phyloP scores from a whole-genome alignment of 2,113 vertebrate genomes.

The Stegastes partitus region DNA sequence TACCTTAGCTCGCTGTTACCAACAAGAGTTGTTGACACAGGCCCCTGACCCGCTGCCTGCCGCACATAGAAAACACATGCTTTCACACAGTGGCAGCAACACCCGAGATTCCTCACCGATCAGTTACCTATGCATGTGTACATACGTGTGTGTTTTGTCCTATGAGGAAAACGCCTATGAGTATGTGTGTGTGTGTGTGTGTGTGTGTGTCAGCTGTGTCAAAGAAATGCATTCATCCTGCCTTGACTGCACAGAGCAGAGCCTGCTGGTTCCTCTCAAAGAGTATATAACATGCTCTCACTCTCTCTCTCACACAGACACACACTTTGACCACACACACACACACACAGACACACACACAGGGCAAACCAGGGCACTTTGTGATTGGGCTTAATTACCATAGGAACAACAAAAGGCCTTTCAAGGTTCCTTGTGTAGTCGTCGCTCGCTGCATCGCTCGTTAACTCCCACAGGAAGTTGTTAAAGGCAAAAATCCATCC shows the following conservation, averaged over 20 bases:
- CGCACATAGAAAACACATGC: conserved; percentile 68
- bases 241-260: conserved; percentile 29
- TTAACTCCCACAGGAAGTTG: conserved; percentile 77
- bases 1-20: conserved; percentile 54
- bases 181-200: conserved; percentile 12
- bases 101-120: conserved; percentile 64
- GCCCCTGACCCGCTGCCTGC: conserved; percentile 47
- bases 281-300: background rate
- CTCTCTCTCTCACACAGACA: background rate
- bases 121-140: conserved; percentile 31
- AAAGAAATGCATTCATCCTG: conserved; percentile 62
- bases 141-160: background rate
- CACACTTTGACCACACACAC: background rate
- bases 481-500: conserved; percentile 62
- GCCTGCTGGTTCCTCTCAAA: conserved; percentile 27
- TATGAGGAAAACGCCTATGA: conserved; percentile 21
- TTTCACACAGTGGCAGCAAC: conserved; percentile 70
- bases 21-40: conserved; percentile 65
- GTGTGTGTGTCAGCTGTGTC: conserved; percentile 12
- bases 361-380: conserved; percentile 49
- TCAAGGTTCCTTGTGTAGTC: conserved; percentile 65
- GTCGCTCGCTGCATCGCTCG: conserved; percentile 55
- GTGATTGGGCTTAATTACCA: conserved; percentile 73
- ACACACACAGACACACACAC: background rate
- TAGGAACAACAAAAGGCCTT: conserved; percentile 70